These are phyloP conservation scores for Ladona fulva DNA, from an alignment of 1,140 invertebrate species.

Conservation along the genomic window DNA sequence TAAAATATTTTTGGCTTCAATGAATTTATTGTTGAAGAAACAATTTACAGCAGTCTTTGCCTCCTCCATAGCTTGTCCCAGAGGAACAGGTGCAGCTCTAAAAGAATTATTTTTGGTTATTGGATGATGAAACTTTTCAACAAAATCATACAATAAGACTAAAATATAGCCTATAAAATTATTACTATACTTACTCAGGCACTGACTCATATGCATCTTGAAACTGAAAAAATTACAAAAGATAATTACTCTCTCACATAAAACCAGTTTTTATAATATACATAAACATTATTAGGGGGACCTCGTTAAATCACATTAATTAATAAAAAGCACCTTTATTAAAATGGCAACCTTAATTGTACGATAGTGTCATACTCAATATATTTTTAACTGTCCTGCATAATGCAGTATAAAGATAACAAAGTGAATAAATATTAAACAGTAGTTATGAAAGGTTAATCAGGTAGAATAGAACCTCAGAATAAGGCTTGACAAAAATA, in stretches of 20 bases:
- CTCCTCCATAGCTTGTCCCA: constrained; percentile 56
- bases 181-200: constrained; percentile 27
- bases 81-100: neutral
- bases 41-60: constrained; percentile 60
- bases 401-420: no score
- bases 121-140: neutral
- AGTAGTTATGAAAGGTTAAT: no score
- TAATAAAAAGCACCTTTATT: no score
- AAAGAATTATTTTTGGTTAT: neutral
- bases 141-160: neutral
- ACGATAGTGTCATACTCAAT: no score
- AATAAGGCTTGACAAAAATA: no score
- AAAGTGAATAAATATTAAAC: no score
- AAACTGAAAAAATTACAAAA: constrained; percentile 33
- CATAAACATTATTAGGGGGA: no score
- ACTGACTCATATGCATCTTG: constrained; percentile 38
- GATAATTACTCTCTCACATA: constrained; percentile 15
- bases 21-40: constrained; percentile 84
- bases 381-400: no score
- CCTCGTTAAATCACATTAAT: no score
- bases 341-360: no score
- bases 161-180: neutral
- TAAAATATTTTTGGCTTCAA: constrained; percentile 64
- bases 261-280: no score
- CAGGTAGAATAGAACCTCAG: no score